Conservation (phyloP, 2,113 vertebrate genomes). For the Sphyrna mokarran region DNA sequence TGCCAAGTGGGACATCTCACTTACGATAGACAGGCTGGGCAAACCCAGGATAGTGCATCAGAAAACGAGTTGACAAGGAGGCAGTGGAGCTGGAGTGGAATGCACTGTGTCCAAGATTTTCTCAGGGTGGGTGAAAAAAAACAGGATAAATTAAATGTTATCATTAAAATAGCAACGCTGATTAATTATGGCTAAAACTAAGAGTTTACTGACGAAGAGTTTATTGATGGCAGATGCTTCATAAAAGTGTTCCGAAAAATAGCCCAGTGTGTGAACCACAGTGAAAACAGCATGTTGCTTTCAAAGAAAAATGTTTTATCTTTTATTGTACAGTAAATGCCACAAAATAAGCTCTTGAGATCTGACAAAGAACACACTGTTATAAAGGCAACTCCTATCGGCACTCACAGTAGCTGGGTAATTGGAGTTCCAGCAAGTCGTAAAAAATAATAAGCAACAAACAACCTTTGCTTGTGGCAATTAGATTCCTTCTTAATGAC, state of each 20-base stretch:
- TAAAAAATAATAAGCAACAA: neutral
- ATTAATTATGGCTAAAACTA: neutral
- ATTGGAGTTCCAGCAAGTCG: neutral
- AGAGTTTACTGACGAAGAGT: constrained; percentile 13
- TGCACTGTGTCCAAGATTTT: neutral
- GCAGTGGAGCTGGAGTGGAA: neutral
- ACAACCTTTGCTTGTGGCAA: neutral
- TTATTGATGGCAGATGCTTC: constrained; percentile 43
- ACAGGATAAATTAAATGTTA: neutral
- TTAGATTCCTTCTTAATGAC: neutral
- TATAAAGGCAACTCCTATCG: no score
- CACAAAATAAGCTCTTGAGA: neutral
- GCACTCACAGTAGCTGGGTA: neutral
- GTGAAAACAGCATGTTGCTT: neutral
- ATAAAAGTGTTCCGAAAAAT: constrained; percentile 39
- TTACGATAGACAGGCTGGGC: neutral
- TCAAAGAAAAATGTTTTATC: neutral
- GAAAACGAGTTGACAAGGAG: neutral
- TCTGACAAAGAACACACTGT: neutral
- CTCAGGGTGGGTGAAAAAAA: neutral
- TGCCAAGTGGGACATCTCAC: neutral
- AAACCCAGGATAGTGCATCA: neutral
- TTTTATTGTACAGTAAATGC: neutral
- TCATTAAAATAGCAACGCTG: neutral
- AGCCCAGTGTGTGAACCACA: neutral